Percentiles rank a stretch among this genome's conserved stretches.
Conservation (phyloP, 2,888 invertebrate species). For the Zaprionus lineosus region DNA sequence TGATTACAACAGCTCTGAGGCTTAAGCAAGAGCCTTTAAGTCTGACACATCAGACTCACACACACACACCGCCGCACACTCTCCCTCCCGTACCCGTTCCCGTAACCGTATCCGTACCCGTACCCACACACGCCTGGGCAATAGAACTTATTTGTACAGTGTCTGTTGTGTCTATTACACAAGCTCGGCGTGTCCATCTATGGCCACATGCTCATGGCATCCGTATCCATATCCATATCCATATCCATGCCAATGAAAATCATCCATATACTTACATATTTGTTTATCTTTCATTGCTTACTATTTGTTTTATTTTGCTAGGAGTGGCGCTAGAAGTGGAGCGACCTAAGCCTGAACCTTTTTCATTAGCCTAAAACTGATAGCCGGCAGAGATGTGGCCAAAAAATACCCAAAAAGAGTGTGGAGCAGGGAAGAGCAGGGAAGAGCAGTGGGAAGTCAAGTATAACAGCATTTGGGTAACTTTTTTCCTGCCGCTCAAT, state of each 20-base stretch:
- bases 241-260: slow-evolving; percentile 33
- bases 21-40: slow-evolving; percentile 16
- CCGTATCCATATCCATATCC: no score
- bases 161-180: slow-evolving; percentile 36
- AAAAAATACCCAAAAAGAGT: slow-evolving; percentile 34
- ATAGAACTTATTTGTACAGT: slow-evolving; percentile 44
- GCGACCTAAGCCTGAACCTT: slow-evolving; percentile 16
- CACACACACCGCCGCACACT: no score
- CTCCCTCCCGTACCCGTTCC: no score
- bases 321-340: slow-evolving; percentile 16
- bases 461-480: slow-evolving; percentile 21
- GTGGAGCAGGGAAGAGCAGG: no score
- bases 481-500: slow-evolving; percentile 59
- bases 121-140: no score
- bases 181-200: slow-evolving; percentile 12
- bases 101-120: no score
- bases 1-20: slow-evolving; percentile 21
- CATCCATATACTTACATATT: slow-evolving; percentile 35
- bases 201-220: no score
- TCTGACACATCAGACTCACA: slow-evolving; percentile 23
- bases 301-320: slow-evolving; percentile 53
- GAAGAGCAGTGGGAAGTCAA: no score
- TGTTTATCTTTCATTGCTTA: slow-evolving; percentile 72
- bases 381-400: slow-evolving; percentile 54
- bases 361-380: slow-evolving; percentile 66